Evolutionary conservation across 2,113 vertebrate genomes (phyloP).

Genomic region (Syngnathoides biaculeatus): DNA sequence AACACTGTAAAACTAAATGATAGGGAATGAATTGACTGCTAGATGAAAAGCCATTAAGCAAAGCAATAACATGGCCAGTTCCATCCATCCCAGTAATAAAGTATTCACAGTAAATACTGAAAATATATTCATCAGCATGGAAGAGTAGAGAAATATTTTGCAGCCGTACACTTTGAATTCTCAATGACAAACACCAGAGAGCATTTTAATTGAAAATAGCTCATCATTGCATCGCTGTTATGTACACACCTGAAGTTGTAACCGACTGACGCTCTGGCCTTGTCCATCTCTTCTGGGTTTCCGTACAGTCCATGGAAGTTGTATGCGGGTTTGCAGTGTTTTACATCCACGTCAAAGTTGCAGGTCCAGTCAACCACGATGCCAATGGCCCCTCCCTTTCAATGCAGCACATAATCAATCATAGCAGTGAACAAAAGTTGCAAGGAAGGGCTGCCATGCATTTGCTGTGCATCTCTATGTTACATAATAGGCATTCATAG

Average conservation of each 20-base stretch:
- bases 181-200: too few species aligned
- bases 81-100: too few species aligned
- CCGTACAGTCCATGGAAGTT: constrained; percentile 85
- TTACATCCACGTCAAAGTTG: constrained; percentile 80
- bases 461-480: too few species aligned
- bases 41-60: background rate
- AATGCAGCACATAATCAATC: background rate
- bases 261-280: constrained; percentile 73
- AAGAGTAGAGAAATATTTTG: too few species aligned
- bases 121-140: too few species aligned
- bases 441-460: background rate
- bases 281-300: constrained; percentile 69
- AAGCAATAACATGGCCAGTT: background rate
- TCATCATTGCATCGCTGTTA: too few species aligned
- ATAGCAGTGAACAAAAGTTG: background rate
- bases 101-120: too few species aligned
- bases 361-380: constrained; percentile 92
- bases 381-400: constrained; percentile 86
- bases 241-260: constrained; percentile 90
- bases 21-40: background rate
- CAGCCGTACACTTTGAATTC: too few species aligned
- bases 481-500: too few species aligned
- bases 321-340: constrained; percentile 82
- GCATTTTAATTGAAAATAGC: too few species aligned
- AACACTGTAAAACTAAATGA: constrained; percentile 16